A percentile compares a stretch with the other conserved stretches of the same genome.
Evolutionary conservation across 1,140 invertebrate species (phyloP).

Genomic region (Potamilus streckersoni): DNA sequence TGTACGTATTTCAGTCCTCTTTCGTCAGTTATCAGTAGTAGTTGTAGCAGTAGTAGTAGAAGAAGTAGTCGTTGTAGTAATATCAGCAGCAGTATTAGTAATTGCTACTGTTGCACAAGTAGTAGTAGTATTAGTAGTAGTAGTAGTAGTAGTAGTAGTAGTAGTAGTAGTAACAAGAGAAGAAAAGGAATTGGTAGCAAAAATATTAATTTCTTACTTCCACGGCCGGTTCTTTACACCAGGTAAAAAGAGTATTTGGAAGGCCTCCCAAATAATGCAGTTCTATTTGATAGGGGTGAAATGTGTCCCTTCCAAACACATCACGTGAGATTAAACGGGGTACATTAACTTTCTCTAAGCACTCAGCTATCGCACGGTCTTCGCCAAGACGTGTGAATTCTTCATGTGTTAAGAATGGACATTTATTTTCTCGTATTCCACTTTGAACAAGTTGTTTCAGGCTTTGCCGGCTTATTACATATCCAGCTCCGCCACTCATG

Average conservation of each 20-base stretch:
- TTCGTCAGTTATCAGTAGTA: too few species aligned
- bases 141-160: too few species aligned
- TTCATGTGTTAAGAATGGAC: conserved; percentile 8
- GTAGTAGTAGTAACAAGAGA: too few species aligned
- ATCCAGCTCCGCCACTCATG: conserved; percentile 43
- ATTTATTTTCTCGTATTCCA: conserved; percentile 23
- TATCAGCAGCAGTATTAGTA: too few species aligned
- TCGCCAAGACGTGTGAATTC: conserved; percentile 32
- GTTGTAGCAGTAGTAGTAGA: too few species aligned
- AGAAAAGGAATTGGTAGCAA: too few species aligned
- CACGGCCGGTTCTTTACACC: conserved; percentile 13
- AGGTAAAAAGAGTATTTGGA: conserved; percentile 12
- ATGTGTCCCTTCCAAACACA: conserved; percentile 19
- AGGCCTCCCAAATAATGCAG: conserved; percentile 8
- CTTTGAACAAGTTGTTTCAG: conserved; percentile 27
- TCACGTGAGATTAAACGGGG: conserved; percentile 29
- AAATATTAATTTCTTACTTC: not conserved
- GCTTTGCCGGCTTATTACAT: conserved; percentile 40
- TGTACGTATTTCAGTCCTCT: too few species aligned
- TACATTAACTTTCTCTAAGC: conserved; percentile 20
- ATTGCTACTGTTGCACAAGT: too few species aligned
- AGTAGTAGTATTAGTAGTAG: too few species aligned
- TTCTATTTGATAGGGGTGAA: conserved; percentile 26
- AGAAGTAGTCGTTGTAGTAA: too few species aligned
- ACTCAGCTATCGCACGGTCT: conserved; percentile 41